A percentile compares a stretch with the other conserved stretches of the same genome.
These are phyloP conservation scores for Procambarus virginalis DNA, from an alignment of 1,140 invertebrate species.

Conservation along the genomic window DNA sequence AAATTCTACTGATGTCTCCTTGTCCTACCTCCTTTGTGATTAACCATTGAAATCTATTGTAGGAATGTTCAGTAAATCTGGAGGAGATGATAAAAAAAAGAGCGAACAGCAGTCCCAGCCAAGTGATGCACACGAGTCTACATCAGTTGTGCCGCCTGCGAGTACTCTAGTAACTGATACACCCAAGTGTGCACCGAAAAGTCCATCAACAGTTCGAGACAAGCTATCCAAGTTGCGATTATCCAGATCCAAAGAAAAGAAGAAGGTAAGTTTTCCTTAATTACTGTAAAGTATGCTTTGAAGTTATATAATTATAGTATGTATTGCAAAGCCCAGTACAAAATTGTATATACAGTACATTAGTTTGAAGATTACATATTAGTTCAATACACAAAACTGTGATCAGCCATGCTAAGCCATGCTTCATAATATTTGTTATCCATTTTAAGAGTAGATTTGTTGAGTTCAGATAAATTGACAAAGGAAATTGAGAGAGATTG, in stretches of 20 bases:
- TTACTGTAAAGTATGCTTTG: background rate
- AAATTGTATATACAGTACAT: no score
- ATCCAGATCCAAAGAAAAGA: constrained; percentile 81
- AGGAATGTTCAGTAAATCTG: constrained; percentile 42
- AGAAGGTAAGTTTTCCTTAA: constrained; percentile 77
- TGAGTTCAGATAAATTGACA: no score
- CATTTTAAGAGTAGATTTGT: no score
- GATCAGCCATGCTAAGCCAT: no score
- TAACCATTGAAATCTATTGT: background rate
- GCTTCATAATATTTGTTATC: no score
- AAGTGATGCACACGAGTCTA: background rate
- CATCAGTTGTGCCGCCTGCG: background rate
- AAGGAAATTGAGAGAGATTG: no score
- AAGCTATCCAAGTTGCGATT: constrained; percentile 74
- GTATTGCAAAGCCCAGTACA: no score
- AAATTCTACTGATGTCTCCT: no score
- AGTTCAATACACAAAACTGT: no score
- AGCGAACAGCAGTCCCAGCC: background rate
- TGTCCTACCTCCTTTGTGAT: no score
- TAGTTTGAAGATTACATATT: no score
- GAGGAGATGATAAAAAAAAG: constrained; percentile 43
- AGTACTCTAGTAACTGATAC: background rate
- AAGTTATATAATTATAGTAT: no score
- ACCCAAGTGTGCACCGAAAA: constrained; percentile 13
- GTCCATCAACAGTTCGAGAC: constrained; percentile 30